Evolutionary conservation across 2,888 invertebrate species (phyloP), one percentile per base, ranked within the genome.

Genomic region (Tipula helvola): DNA sequence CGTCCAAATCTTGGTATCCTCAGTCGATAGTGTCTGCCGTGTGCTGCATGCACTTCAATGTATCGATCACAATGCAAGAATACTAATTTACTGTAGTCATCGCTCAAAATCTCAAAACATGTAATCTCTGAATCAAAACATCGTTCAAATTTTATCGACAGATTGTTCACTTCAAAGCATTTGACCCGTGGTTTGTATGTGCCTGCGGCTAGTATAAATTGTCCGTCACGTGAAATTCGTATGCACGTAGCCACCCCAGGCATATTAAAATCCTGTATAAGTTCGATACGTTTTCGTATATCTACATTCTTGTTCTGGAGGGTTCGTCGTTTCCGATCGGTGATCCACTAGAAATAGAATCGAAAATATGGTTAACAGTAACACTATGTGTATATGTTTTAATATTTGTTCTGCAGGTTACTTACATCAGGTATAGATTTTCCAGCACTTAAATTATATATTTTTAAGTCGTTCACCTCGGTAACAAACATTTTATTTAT

Each of bases 251-350:
- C 98, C 0, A 99, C 94, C 86, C 95, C 97, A 39, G 99, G 99
- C 99, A 99, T 99, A 89, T 98, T 97, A 93, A 99, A 99, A 90
- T 99, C 99, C 92, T 99, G 99, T 88, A 99, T 97, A 83, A 99
- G 94, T 92, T 99, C 97, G 89, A 99, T 97, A 90, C 98, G 93
- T 89, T 96, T 94, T 88, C 98, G 93, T 86, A 99, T 93, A 90
- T 98, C 98, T 57, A 96, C 95, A 95, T 98, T 96, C 91, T 97
- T 97, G 91, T 97, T 97, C 86, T 96, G 93, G 88, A 98, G 92
- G 7, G 95, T 94, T 88, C 97, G 93, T 89, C 96, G 94, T 91
- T 97, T 97, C 89, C 95, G 93, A 89, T 97, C 97, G 3, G 96
- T 95, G 87, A 97, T 92, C 97, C 97, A 98, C 96, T 97, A 90